Evolutionary conservation across 2,797 vertebrate species (phyloP), one percentile per base, ranked within the genome.

Genomic region (Scarus forsteni): DNA sequence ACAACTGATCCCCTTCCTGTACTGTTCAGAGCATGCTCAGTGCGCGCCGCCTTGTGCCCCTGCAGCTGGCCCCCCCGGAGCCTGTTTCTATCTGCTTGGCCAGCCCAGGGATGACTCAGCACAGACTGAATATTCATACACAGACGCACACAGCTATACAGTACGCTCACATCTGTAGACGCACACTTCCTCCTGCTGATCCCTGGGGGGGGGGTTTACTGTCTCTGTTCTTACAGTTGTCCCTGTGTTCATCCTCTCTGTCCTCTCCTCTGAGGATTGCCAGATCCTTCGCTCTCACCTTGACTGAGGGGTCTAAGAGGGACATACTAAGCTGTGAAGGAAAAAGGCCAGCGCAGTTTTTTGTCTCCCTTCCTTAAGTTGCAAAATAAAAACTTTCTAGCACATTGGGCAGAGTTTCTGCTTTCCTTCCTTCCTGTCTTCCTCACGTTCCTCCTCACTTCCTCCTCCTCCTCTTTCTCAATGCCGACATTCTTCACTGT

Each of bases 91-190:
- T 98, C 96, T 93, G 95, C 73, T 27, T 88, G 86, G 75, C 95
- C 96, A 96, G 96, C 94, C 95, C 90, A 95, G 76, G 79, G 7
- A 83, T 98, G 97, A 98, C 96, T 98, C 96, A 97, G 97, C 97
- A 95, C 36, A 80, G 83, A 81, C 75, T 81, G 67, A 85, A 85
- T 79, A 85, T 56, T 39, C 62, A 74, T 55, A 18, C 40, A 35
- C 42, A 54, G 44, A 38, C 48, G 38, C 48, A 45, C 12, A 48
- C 63, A 52, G 50, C 27, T 27, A 27, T 13, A 38, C 52, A 4
- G 34, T 34, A 51, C 45, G 42, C 53, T 70, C 34, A 69, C 18
- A 68, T n/a, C 65, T 11, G 64, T 45, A 75, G 7, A 79, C 70
- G 61, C 77, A 79, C 79, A 91, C 75, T 83, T 93, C 93, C 95